Evolutionary conservation across 92 coral and sea anemone genomes (phyloP), one percentile per base, ranked within the genome.

Genomic region (Siderastrea siderea): DNA sequence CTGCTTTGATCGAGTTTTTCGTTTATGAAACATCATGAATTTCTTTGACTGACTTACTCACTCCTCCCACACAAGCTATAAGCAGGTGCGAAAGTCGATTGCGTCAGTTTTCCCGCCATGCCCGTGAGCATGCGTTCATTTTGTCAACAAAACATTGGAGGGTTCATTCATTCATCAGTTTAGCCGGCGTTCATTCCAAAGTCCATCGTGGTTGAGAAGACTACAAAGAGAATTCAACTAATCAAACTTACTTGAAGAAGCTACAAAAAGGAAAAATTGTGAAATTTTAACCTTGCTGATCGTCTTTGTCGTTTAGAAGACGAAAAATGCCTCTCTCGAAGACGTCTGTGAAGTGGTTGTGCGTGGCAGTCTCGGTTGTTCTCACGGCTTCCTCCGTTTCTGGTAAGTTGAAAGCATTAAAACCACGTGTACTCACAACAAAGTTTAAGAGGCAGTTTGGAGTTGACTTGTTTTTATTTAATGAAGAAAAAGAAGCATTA

Each of bases 21-120:
- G 38, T 0, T 26, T 26, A 26, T 26, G 38, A 26, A 26, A 26
- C 38, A 26, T 26, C 38, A 26, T 26, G 0, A 0, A 26, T 26
- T 4, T 12, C 26, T 6, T 62, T 19, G 48, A n/a, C 8, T 11
- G 49, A 13, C 15, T 26, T 7, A 11, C 14, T 65, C 7, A 13
- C 65, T 19, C 44, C 5, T 15, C 61, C 64, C 64, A 49, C 53
- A 0, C 8, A 5, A 2, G 45, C 48, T 3, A 7, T 2, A 7
- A 62, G 16, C 49, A 62, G 62, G 74, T 80, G 84, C 65, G 19
- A 49, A 45, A 3, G 2, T 2, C 14, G 50, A 84, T 84, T 84
- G 87, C 87, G 38, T 84, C 87, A 84, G 2, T 84, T 84, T 74
- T 51, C 87, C 73, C 80, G 80, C 80, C 68, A 61, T 48, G 73